Conservation (phyloP, 2,797 vertebrate species). For the Euthynnus affinis region DNA sequence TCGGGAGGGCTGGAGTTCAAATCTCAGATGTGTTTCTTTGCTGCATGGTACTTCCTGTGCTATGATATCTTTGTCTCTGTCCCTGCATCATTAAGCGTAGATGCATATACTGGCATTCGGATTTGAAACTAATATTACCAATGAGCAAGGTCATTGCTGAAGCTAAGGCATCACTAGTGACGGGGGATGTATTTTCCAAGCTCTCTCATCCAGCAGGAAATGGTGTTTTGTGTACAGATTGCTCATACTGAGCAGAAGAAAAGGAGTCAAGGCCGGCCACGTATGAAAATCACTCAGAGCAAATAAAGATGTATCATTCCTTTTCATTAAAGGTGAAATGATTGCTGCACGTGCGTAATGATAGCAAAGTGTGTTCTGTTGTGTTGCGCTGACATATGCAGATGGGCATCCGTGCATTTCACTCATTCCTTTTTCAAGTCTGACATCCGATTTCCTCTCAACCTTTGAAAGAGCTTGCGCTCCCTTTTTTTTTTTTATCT, state of each 20-base stretch:
- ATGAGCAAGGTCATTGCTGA: constrained; percentile 55
- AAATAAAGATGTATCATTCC: not conserved
- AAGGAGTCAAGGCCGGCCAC: constrained; percentile 4
- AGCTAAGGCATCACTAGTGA: constrained; percentile 18
- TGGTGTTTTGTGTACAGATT: constrained; percentile 17
- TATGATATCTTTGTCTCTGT: constrained; percentile 36
- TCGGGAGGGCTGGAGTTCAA: constrained; percentile 28
- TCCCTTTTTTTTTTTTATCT: constrained; percentile 19
- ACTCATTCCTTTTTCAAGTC: constrained; percentile 26
- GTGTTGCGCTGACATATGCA: constrained; percentile 12
- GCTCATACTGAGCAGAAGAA: constrained; percentile 12
- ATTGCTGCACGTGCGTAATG: constrained; percentile 2
- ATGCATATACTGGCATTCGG: constrained; percentile 33
- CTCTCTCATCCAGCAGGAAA: constrained; percentile 35
- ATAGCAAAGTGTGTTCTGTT: constrained; percentile 6
- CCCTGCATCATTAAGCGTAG: constrained; percentile 49
- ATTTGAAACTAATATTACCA: constrained; percentile 65
- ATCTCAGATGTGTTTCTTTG: constrained; percentile 33
- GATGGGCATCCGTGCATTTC: constrained; percentile 31
- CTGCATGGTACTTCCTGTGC: constrained; percentile 39
- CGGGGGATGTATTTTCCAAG: constrained; percentile 28
- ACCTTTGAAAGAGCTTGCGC: constrained; percentile 42
- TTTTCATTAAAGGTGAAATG: constrained; percentile 27
- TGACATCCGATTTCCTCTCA: constrained; percentile 50
- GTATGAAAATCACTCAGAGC: constrained; percentile 20